Conservation (phyloP, 1,140 invertebrate species). For the Drosophila suzukii region DNA sequence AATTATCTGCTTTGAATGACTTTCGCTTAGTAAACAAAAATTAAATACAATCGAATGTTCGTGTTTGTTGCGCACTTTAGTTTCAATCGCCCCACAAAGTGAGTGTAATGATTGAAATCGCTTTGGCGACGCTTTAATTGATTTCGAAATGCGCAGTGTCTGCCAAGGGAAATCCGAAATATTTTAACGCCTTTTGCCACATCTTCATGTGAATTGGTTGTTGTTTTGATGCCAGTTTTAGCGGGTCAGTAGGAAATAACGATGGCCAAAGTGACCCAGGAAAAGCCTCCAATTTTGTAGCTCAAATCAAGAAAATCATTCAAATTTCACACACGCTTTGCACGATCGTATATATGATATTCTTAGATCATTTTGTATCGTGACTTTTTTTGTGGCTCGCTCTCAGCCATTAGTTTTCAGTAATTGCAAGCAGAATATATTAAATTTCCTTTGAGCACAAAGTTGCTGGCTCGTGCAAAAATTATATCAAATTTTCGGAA, state of each 20-base stretch:
- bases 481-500: constrained; percentile 16
- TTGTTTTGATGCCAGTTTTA: constrained; percentile 69
- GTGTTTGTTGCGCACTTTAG: constrained; percentile 31
- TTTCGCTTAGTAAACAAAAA: too few species aligned
- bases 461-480: constrained; percentile 42
- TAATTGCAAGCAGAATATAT: constrained; percentile 19
- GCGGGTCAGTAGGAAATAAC: constrained; percentile 23
- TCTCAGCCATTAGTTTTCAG: constrained; percentile 8
- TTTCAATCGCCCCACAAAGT: constrained; percentile 9
- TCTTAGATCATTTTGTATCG: constrained; percentile 4
- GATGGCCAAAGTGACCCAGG: constrained; percentile 24
- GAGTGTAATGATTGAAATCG: constrained; percentile 33
- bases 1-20: constrained; percentile 2
- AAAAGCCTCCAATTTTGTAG: background rate
- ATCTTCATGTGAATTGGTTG: constrained; percentile 56
- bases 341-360: background rate
- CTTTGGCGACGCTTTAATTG: constrained; percentile 41
- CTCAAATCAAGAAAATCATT: background rate
- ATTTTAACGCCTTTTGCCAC: constrained; percentile 48
- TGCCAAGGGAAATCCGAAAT: constrained; percentile 16
- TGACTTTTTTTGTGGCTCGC: background rate
- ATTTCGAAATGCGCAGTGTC: constrained; percentile 46
- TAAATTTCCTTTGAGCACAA: constrained; percentile 40
- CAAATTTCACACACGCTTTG: constrained; percentile 10
- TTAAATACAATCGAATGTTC: background rate